Evolutionary conservation across 2,888 invertebrate species (phyloP), one percentile per base, ranked within the genome.

Genomic region (Dendrolimus houi): DNA sequence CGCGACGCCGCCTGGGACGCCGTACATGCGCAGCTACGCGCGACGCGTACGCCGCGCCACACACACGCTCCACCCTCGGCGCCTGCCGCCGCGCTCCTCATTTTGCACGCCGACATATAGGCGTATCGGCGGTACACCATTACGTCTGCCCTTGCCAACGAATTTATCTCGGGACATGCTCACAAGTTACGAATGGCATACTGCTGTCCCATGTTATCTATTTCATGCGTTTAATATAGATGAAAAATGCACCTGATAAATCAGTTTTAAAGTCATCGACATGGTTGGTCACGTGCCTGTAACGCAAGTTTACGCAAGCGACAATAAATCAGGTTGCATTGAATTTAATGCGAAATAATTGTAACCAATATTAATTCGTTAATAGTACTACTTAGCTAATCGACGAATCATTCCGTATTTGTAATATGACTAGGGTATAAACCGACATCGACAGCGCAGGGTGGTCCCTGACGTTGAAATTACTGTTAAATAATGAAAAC

Each of bases 11-110:
- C 76, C 57, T 86, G 85, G 86, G 81, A 75, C 70, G 87, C 85
- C 52, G 86, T 85, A 77, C 83, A 81, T 62, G 82, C 82, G 62
- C 85, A 86, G 81, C 61, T 86, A 60, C 76, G 74, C n/a, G 73
- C 79, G 55, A 66, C 63, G 59, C 63, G 63, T 64, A 60, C 41
- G 62, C 62, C 60, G 60, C 61, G 55, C 60, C 57, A 62, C 55
- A 65, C 68, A 59, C 68, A 57, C 56, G 59, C 72, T 59, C 64
- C 74, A 60, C 68, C 72, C 29, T 57, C 77, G 58, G 65, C 74
- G 58, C 68, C 77, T 57, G 60, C 75, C 63, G 71, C 81, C 64
- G 74, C 86, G 63, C 73, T 87, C 64, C 83, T 87, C 68, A 78
- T 86, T 63, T 75, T 86, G 68, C 85, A 74, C 70, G 67, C 81